Conservation (phyloP, 2,113 vertebrate species). For the zebrafish (Danio rerio) region DNA sequence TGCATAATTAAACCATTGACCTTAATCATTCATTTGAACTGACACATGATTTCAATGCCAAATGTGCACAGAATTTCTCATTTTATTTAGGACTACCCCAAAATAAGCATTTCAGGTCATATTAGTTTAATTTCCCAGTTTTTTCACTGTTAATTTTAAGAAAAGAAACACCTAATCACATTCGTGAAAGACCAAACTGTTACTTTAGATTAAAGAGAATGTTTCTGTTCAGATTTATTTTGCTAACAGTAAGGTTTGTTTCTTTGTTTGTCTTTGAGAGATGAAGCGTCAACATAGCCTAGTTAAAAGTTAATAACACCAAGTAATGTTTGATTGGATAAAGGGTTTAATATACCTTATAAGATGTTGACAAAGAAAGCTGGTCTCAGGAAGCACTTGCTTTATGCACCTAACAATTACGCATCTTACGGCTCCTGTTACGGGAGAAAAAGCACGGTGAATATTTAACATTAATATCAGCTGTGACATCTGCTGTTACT, state of each 20-base stretch:
- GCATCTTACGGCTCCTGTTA: conserved; percentile 23
- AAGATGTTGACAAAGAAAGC: conserved; percentile 29
- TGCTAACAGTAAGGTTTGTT: conserved; percentile 44
- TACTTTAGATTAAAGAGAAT: conserved; percentile 24
- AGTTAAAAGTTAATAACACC: conserved; percentile 38
- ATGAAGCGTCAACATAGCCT: conserved; percentile 51
- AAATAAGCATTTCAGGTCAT: background rate
- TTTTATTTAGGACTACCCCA: background rate
- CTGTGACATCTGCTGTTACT: conserved; percentile 40
- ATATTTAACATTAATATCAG: conserved; percentile 37
- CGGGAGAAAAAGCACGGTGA: conserved; percentile 31
- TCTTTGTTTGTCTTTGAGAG: conserved; percentile 43
- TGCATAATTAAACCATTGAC: conserved; percentile 15
- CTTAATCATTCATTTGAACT: conserved; percentile 28
- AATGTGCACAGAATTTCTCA: background rate
- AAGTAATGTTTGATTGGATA: conserved; percentile 30
- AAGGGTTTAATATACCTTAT: conserved; percentile 28
- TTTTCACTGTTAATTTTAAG: background rate
- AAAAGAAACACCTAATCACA: background rate
- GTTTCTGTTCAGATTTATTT: conserved; percentile 5
- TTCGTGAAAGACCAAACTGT: conserved; percentile 21
- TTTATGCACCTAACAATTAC: conserved; percentile 25
- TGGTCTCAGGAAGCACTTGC: conserved; percentile 56
- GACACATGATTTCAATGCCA: conserved; percentile 23
- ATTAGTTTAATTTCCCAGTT: background rate